Evolutionary conservation across 2,888 invertebrate genomes (phyloP), one percentile per base, ranked within the genome.

Genomic region (Cinara cedri): DNA sequence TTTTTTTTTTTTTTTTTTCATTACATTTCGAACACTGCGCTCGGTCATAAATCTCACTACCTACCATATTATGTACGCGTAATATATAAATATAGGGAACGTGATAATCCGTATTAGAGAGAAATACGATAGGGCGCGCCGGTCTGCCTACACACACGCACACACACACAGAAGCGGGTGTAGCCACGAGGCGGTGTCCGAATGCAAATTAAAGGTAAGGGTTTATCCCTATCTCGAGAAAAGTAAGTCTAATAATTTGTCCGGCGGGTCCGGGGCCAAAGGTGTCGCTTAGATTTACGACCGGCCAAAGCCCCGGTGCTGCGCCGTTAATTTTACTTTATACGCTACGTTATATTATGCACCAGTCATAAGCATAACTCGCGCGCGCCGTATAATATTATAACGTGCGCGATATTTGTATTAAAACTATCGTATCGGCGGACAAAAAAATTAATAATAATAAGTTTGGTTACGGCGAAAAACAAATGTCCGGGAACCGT

Each of bases 191-290:
- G 34, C 14, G 57, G 68, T 68, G 62, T 68, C 78, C 70, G 60
- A 78, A 78, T 78, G 78, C 70, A 78, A 78, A 78, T 78, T 78
- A 78, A 78, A 78, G 78, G 78, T 78, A 78, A 78, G 57, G 78
- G 70, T 78, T 78, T 78, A 78, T 78, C 68, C 78, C 68, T 60
- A 68, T 68, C 78, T 57, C 78, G 60, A 78, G 78, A 78, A 78
- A 68, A 78, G 78, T 70, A 70, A 78, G 78, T 70, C 70, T 68
- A 78, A 78, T 78, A 78, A 78, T 78, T 78, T 78, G 78, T 78
- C 78, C 68, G 60, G n/a, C 60, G 49, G 78, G 70, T 68, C 70
- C 16, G 66, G 75, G 75, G 75, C 65, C 66, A 60, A 70, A 78
- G 68, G 78, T 78, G 78, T 78, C 78, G 78, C 70, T 62, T 51